Evolutionary conservation across 2,113 vertebrate genomes (phyloP).

Genomic region (Collichthys lucidus): DNA sequence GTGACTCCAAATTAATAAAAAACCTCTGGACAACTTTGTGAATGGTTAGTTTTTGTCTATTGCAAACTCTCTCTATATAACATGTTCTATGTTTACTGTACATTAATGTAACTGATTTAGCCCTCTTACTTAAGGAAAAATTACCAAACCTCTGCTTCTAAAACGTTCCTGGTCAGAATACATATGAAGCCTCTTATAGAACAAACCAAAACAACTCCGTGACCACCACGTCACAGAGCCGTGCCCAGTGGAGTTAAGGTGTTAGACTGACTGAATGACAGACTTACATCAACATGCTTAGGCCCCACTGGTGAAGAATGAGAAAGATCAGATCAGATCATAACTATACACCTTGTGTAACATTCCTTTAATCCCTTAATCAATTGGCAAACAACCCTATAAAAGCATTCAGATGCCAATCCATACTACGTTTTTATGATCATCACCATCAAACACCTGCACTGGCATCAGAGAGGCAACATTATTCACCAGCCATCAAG

Average conservation of each 20-base stretch:
- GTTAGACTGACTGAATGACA: too few relatives aligned
- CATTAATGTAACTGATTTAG: not conserved
- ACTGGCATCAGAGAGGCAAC: not conserved
- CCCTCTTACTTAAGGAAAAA: not conserved
- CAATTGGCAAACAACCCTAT: not conserved
- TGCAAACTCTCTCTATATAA: constrained; percentile 4
- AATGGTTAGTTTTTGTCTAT: constrained; percentile 1
- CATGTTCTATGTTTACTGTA: not conserved
- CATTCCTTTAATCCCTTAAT: not conserved
- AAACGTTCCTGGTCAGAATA: too few relatives aligned
- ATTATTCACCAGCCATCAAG: constrained; percentile 8
- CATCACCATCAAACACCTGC: not conserved
- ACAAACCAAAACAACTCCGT: too few relatives aligned
- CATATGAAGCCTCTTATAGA: too few relatives aligned
- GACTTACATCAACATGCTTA: not conserved
- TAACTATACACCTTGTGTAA: not conserved
- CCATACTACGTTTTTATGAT: not conserved
- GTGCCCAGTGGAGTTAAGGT: too few relatives aligned
- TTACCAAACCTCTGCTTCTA: too few relatives aligned
- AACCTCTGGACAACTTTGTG: not conserved
- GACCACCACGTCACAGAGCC: too few relatives aligned
- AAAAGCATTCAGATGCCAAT: not conserved
- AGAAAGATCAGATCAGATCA: not conserved
- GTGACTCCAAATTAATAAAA: constrained; percentile 23
- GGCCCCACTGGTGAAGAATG: not conserved